A percentile compares a stretch with the other conserved stretches of the same genome.
Evolutionary conservation across 1,140 invertebrate genomes (phyloP).

Genomic region (Drosophila elegans): DNA sequence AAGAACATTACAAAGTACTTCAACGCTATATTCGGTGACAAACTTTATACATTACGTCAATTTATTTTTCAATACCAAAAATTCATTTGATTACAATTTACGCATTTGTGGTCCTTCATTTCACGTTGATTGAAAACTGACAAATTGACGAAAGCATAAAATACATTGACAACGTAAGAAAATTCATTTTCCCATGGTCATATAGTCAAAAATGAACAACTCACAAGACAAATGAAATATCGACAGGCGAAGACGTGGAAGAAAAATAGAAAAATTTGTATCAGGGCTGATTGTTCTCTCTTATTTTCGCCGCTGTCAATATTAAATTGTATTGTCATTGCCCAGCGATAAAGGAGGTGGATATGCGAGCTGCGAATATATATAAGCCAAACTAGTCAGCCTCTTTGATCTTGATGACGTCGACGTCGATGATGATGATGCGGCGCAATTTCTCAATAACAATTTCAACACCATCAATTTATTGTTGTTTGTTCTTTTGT

Average conservation of each 20-base stretch:
- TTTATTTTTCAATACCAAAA: neutral
- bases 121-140: slow-evolving; percentile 47
- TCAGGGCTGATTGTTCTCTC: slow-evolving; percentile 44
- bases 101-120: slow-evolving; percentile 15
- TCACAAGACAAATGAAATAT: slow-evolving; percentile 70
- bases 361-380: slow-evolving; percentile 5
- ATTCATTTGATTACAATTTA: slow-evolving; percentile 41
- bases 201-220: slow-evolving; percentile 47
- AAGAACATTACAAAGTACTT: neutral
- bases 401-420: slow-evolving; percentile 72
- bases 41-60: neutral
- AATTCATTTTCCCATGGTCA: slow-evolving; percentile 36
- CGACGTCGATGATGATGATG: slow-evolving; percentile 57
- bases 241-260: slow-evolving; percentile 21
- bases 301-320: slow-evolving; percentile 42
- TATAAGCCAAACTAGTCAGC: slow-evolving; percentile 57
- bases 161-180: slow-evolving; percentile 41
- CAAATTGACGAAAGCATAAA: slow-evolving; percentile 37
- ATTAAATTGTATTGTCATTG: slow-evolving; percentile 77
- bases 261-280: slow-evolving; percentile 47
- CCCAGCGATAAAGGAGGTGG: slow-evolving; percentile 13
- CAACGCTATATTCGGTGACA: too few relatives aligned
- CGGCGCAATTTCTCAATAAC: slow-evolving; percentile 68
- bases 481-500: slow-evolving; percentile 42
- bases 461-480: slow-evolving; percentile 77